Evolutionary conservation across 2,888 invertebrate species (phyloP).

Genomic region (Brachynemurus nebulosus): DNA sequence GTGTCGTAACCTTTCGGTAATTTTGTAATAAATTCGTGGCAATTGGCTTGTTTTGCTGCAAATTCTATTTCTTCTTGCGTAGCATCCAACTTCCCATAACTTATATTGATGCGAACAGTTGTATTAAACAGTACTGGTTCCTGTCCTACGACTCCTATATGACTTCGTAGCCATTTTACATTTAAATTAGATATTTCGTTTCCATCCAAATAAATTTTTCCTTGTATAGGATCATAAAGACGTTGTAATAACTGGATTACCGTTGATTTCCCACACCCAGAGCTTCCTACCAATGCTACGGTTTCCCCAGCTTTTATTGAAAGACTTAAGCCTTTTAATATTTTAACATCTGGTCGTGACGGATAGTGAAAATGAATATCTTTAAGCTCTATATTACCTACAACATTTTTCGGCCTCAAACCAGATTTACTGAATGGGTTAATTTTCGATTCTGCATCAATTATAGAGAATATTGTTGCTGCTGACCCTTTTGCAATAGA

Average conservation of each 20-base stretch:
- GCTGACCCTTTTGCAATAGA: slow-evolving; percentile 58
- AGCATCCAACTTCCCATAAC: slow-evolving; percentile 57
- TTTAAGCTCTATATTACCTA: slow-evolving; percentile 52
- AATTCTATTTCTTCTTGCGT: slow-evolving; percentile 51
- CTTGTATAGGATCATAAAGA: slow-evolving; percentile 52
- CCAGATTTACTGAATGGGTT: slow-evolving; percentile 55
- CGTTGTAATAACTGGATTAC: slow-evolving; percentile 61
- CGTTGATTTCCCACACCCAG: slow-evolving; percentile 75
- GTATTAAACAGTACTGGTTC: slow-evolving; percentile 78
- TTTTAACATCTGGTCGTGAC: slow-evolving; percentile 54
- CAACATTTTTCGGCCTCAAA: slow-evolving; percentile 35
- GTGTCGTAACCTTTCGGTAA: slow-evolving; percentile 61
- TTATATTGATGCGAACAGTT: slow-evolving; percentile 65
- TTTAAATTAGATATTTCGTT: slow-evolving; percentile 52
- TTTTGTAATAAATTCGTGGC: slow-evolving; percentile 60
- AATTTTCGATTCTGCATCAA: slow-evolving; percentile 56
- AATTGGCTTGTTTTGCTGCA: slow-evolving; percentile 61
- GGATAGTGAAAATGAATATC: slow-evolving; percentile 65
- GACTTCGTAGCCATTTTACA: slow-evolving; percentile 55
- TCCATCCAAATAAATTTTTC: slow-evolving; percentile 43
- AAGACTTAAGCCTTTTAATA: slow-evolving; percentile 50
- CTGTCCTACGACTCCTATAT: slow-evolving; percentile 77
- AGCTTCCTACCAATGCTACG: slow-evolving; percentile 57
- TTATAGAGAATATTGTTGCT: slow-evolving; percentile 52
- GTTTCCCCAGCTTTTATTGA: slow-evolving; percentile 49